Conservation (phyloP, 1,140 invertebrate genomes). For the Neodiprion lecontei region DNA sequence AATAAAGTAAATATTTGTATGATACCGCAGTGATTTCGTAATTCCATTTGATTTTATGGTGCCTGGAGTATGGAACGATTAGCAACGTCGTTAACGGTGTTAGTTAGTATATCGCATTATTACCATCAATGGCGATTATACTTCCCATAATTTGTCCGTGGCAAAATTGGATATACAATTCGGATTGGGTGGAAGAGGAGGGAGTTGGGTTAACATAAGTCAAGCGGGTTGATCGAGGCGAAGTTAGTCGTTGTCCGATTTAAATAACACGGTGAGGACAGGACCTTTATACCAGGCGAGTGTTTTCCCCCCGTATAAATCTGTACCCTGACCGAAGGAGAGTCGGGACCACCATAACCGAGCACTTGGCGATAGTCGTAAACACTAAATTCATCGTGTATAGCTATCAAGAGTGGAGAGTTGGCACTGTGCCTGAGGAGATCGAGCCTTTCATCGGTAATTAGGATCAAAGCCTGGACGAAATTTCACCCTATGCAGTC, state of each 20-base stretch:
- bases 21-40: no score
- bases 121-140: neutral
- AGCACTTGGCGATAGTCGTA: neutral
- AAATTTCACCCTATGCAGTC: neutral
- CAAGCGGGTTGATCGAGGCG: neutral
- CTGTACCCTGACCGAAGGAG: neutral
- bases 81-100: no score
- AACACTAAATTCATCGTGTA: no score
- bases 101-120: neutral
- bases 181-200: neutral
- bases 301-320: neutral
- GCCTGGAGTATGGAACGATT: no score
- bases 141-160: neutral
- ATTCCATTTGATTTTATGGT: no score
- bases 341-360: neutral
- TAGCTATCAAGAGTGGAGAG: no score
- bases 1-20: no score
- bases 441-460: no score
- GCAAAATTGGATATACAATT: no score
- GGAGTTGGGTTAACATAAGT: neutral
- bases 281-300: neutral
- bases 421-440: no score
- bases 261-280: neutral
- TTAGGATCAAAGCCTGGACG: no score
- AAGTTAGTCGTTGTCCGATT: neutral